Evolutionary conservation across 2,888 invertebrate species (phyloP).

Genomic region (Brenthis daphne): DNA sequence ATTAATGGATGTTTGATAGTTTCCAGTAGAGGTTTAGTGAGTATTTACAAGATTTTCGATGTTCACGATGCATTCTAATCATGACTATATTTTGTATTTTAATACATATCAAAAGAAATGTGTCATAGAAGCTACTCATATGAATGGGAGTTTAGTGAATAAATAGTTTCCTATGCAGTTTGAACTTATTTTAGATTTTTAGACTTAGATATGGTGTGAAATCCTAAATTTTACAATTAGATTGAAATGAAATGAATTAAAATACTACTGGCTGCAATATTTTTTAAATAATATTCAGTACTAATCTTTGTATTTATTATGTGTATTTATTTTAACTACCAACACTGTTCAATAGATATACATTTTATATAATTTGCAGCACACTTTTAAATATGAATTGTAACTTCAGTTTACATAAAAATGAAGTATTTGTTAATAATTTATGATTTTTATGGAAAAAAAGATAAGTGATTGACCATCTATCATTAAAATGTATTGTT

Average conservation of each 20-base stretch:
- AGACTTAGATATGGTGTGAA: slow-evolving; percentile 19
- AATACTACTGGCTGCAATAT: not conserved
- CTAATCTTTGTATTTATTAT: not conserved
- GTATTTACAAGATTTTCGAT: slow-evolving; percentile 23
- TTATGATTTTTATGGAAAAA: no score
- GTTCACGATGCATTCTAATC: slow-evolving; percentile 23
- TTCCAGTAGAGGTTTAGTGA: slow-evolving; percentile 20
- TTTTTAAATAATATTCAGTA: not conserved
- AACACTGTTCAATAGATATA: no score
- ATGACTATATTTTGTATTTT: slow-evolving; percentile 43
- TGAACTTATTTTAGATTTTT: slow-evolving; percentile 34
- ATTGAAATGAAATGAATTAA: not conserved
- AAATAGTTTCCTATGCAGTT: slow-evolving; percentile 37
- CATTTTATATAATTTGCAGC: no score
- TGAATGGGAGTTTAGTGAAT: slow-evolving; percentile 31
- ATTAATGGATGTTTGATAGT: slow-evolving; percentile 36
- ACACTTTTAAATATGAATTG: no score
- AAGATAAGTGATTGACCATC: no score
- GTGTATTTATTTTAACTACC: not conserved
- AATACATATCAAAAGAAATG: slow-evolving; percentile 45
- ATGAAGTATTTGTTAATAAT: no score
- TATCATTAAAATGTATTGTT: no score
- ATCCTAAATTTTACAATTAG: slow-evolving; percentile 18
- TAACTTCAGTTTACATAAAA: no score
- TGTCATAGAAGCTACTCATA: slow-evolving; percentile 28